Evolutionary conservation across 2,797 vertebrate genomes (phyloP).

Genomic region (Protosalanx chinensis): DNA sequence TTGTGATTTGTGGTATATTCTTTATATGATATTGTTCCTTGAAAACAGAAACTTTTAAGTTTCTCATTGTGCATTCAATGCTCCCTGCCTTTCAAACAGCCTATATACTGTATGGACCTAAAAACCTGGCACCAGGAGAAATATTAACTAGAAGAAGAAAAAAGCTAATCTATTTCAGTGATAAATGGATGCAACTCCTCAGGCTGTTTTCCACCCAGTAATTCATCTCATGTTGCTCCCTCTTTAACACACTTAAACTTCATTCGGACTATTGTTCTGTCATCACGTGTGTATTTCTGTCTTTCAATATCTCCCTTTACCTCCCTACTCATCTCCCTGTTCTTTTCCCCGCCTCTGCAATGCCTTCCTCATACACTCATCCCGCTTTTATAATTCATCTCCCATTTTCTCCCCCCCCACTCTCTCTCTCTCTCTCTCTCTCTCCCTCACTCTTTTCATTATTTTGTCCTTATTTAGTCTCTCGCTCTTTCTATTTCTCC

Average conservation of each 20-base stretch:
- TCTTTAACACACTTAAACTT: neutral
- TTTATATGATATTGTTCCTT: constrained; percentile 6
- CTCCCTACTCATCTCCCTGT: neutral
- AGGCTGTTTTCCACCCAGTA: neutral
- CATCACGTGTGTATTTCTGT: neutral
- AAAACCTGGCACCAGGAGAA: neutral
- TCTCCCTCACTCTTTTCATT: neutral
- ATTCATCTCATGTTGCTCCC: neutral
- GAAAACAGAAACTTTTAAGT: constrained; percentile 4
- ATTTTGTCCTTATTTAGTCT: neutral
- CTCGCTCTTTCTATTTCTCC: neutral
- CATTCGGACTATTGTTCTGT: neutral
- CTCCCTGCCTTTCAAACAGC: constrained; percentile 1
- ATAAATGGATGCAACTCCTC: neutral
- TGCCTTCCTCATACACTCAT: neutral
- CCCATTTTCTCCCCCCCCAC: neutral
- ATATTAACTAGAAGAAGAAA: neutral
- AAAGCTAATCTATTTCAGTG: neutral
- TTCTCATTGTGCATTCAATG: constrained; percentile 12
- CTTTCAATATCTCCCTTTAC: neutral
- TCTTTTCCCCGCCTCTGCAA: neutral
- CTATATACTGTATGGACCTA: neutral
- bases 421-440: neutral
- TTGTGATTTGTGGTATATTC: constrained; percentile 22
- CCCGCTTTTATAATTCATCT: neutral